A percentile compares a stretch with the other conserved stretches of the same genome.
Conservation (phyloP, 2,113 vertebrate species). For the Blennius ocellaris region DNA sequence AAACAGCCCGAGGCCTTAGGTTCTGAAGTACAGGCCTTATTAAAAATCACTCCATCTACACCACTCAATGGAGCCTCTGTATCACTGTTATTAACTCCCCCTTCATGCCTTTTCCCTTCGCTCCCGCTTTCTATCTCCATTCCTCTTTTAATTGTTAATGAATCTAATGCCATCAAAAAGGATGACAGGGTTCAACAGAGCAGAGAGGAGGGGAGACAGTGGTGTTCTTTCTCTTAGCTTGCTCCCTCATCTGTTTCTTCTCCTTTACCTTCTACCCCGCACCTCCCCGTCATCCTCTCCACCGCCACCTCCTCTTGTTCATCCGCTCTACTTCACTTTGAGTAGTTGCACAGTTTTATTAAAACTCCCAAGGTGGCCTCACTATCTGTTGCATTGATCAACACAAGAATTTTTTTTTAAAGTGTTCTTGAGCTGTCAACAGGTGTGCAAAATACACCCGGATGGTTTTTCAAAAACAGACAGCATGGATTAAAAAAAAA, state of each 20-base stretch:
- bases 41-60: conserved; percentile 85
- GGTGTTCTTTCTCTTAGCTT: conserved; percentile 67
- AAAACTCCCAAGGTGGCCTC: conserved; percentile 78
- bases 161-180: conserved; percentile 86
- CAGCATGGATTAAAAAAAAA: not conserved
- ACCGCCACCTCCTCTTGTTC: conserved; percentile 45
- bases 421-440: conserved; percentile 40
- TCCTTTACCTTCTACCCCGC: conserved; percentile 44
- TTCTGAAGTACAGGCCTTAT: conserved; percentile 80
- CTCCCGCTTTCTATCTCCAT: conserved; percentile 59
- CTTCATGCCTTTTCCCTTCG: conserved; percentile 58
- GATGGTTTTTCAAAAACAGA: conserved; percentile 3
- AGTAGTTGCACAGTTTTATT: conserved; percentile 74
- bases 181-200: conserved; percentile 84
- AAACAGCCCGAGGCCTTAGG: conserved; percentile 69
- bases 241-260: conserved; percentile 54
- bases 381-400: conserved; percentile 71
- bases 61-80: conserved; percentile 85
- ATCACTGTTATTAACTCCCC: conserved; percentile 80
- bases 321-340: conserved; percentile 53
- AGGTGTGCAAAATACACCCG: conserved; percentile 34
- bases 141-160: conserved; percentile 86
- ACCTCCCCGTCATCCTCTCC: conserved; percentile 39
- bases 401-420: conserved; percentile 18
- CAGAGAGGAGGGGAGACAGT: conserved; percentile 79